A percentile compares a stretch with the other conserved stretches of the same genome.
Evolutionary conservation across 1,140 invertebrate genomes (phyloP).

Genomic region (Brachionus calyciflorus): DNA sequence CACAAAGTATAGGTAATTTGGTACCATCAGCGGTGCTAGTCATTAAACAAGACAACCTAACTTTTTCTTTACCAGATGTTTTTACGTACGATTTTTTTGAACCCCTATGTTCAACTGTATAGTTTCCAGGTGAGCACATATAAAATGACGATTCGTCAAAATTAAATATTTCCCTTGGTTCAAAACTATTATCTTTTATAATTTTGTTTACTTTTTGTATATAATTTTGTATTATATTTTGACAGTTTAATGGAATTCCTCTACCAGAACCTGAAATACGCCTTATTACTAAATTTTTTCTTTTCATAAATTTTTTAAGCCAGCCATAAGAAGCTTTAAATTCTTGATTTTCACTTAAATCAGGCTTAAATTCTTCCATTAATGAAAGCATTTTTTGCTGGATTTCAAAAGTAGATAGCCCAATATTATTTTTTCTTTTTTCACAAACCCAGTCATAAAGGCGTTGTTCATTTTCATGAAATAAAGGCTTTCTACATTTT

Average conservation of each 20-base stretch:
- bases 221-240: background rate
- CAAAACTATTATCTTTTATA: background rate
- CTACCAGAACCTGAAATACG: constrained; percentile 33
- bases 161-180: background rate
- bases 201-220: background rate
- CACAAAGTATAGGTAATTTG: background rate
- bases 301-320: background rate
- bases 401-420: constrained; percentile 38
- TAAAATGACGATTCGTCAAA: background rate
- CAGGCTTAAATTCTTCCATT: background rate
- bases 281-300: constrained; percentile 1
- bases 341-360: background rate
- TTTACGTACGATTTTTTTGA: constrained; percentile 20
- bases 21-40: background rate
- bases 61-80: constrained; percentile 19
- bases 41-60: constrained; percentile 12
- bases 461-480: constrained; percentile 9
- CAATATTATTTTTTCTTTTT: background rate
- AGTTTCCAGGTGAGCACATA: background rate
- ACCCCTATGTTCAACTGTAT: constrained; percentile 18
- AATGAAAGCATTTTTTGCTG: constrained; percentile 2
- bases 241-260: background rate
- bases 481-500: constrained; percentile 23
- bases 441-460: constrained; percentile 11
- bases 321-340: constrained; percentile 21